phyloP scores from a whole-genome alignment of 2,888 invertebrate species.

The Tachina fera region DNA sequence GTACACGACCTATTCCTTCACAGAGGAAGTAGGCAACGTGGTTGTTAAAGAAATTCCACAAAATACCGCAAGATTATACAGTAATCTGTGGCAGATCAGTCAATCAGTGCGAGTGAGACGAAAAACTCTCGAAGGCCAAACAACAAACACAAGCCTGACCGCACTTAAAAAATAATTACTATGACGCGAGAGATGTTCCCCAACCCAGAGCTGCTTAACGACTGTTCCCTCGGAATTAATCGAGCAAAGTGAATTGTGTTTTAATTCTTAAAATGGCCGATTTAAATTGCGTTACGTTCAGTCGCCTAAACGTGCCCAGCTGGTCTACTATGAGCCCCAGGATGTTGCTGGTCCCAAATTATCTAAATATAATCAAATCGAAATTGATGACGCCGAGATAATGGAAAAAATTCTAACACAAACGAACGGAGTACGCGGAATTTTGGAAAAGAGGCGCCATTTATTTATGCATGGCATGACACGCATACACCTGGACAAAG shows the following conservation, averaged over 20 bases:
- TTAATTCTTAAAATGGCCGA: conserved; percentile 79
- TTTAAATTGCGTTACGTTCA: conserved; percentile 80
- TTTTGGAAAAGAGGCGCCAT: conserved; percentile 89
- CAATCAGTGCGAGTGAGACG: too few species aligned
- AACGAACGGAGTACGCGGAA: conserved; percentile 88
- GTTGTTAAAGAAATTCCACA: too few species aligned
- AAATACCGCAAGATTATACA: too few species aligned
- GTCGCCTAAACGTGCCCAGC: conserved; percentile 83
- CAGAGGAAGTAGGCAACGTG: too few species aligned
- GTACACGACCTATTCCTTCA: too few species aligned
- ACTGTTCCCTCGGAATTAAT: conserved; percentile 76
- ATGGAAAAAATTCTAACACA: conserved; percentile 84
- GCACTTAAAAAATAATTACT: too few species aligned
- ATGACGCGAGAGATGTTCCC: too few species aligned
- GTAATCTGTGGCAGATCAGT: too few species aligned
- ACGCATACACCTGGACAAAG: conserved; percentile 94
- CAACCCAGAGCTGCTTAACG: too few species aligned
- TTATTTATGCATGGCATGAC: conserved; percentile 88
- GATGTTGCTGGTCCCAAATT: conserved; percentile 92
- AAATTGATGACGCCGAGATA: conserved; percentile 84
- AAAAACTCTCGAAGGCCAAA: too few species aligned
- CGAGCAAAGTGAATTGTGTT: conserved; percentile 81
- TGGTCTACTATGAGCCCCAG: conserved; percentile 92
- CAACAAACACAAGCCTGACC: too few species aligned
- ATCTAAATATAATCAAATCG: conserved; percentile 87